These are phyloP conservation scores for Oxygymnocypris stewartii DNA, from an alignment of 2,113 vertebrate species.

Conservation along the genomic window DNA sequence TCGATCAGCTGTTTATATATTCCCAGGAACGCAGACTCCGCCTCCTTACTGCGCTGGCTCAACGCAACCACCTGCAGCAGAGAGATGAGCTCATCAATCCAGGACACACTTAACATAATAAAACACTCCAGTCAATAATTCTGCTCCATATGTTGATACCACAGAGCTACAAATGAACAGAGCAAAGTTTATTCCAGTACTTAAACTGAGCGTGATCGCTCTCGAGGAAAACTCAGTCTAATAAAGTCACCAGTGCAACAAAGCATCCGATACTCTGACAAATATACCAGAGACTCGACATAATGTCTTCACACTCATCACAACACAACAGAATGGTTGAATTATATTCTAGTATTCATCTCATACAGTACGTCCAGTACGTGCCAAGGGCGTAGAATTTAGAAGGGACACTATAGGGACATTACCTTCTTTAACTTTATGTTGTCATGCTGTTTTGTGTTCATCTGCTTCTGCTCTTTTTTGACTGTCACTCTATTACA, in stretches of 20 bases:
- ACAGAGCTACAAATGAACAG: conserved; percentile 6
- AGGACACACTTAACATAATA: conserved; percentile 19
- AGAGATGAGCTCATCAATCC: conserved; percentile 37
- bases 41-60: conserved; percentile 95
- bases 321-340: background rate
- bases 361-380: too few relatives aligned
- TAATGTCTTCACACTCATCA: background rate
- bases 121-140: conserved; percentile 30
- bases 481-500: too few relatives aligned
- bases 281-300: background rate
- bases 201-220: conserved; percentile 1
- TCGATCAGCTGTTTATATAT: conserved; percentile 94
- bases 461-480: too few relatives aligned
- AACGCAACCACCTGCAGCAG: conserved; percentile 91
- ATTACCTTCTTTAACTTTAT: too few relatives aligned
- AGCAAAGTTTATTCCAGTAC: conserved; percentile 10
- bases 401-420: too few relatives aligned
- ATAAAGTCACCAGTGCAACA: conserved; percentile 26
- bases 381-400: too few relatives aligned
- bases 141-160: background rate
- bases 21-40: conserved; percentile 93
- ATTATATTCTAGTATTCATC: too few relatives aligned
- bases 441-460: too few relatives aligned
- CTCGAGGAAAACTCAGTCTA: background rate
- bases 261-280: background rate